phyloP scores from a whole-genome alignment of 2,113 vertebrate genomes.

The Oxyura jamaicensis region DNA sequence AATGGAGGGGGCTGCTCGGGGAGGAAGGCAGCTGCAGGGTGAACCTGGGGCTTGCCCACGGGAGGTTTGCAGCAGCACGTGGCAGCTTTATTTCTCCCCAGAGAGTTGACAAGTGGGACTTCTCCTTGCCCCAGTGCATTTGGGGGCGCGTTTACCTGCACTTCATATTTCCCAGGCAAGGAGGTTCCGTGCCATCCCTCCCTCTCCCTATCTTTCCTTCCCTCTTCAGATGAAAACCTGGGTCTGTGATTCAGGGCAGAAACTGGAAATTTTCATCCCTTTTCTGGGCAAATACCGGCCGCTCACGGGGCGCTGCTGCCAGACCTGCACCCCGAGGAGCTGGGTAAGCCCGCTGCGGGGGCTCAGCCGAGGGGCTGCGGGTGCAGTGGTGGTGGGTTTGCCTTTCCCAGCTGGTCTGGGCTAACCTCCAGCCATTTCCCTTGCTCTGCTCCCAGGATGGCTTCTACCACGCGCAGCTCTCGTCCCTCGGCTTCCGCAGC shows the following conservation, averaged over 20 bases:
- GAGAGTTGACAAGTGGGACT: too few species aligned
- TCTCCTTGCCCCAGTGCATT: rapidly evolving
- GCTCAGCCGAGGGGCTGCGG: not conserved
- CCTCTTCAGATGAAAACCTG: conserved; percentile 34
- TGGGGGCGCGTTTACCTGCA: rapidly evolving
- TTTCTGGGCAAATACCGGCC: conserved; percentile 72
- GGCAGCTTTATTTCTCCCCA: not conserved
- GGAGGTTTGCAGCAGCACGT: not conserved
- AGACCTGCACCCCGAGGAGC: conserved; percentile 77
- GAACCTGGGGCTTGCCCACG: too few species aligned
- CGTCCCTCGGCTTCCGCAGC: conserved; percentile 54
- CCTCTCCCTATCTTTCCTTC: rapidly evolving
- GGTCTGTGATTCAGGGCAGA: not conserved
- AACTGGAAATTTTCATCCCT: conserved; percentile 66
- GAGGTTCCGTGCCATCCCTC: not conserved
- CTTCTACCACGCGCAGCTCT: conserved; percentile 60
- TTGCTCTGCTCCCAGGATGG: conserved; percentile 19
- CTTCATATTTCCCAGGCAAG: too few species aligned
- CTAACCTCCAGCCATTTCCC: not conserved
- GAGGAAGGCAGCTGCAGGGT: not conserved
- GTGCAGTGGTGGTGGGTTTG: not conserved
- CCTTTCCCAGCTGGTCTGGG: not conserved
- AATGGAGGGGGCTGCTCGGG: not conserved
- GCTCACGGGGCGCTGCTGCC: conserved; percentile 70
- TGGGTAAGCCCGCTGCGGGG: conserved; percentile 62